A percentile compares a stretch with the other conserved stretches of the same genome.
Evolutionary conservation across 1,140 invertebrate genomes (phyloP).

Genomic region (Trichomalopsis sarcophagae): DNA sequence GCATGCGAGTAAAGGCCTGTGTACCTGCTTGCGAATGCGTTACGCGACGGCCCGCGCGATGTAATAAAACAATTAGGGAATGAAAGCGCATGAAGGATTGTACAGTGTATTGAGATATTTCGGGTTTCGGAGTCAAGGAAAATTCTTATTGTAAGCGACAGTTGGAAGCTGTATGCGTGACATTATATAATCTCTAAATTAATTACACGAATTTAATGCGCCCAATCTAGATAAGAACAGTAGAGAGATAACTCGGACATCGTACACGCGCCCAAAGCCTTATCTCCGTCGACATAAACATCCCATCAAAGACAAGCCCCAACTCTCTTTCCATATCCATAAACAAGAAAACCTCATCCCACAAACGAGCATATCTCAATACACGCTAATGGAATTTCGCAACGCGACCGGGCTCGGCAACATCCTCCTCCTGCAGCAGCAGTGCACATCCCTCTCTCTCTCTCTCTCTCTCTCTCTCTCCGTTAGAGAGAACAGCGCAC

Average conservation of each 20-base stretch:
- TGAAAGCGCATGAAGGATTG: background rate
- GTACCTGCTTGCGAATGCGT: background rate
- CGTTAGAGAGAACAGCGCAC: background rate
- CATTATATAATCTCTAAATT: no score
- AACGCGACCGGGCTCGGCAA: background rate
- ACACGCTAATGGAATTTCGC: background rate
- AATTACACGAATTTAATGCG: no score
- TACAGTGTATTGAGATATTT: no score
- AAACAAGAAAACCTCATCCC: background rate
- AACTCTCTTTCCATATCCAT: background rate
- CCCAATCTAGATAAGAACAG: no score
- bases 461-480: background rate
- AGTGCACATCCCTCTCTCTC: background rate
- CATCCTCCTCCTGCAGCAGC: background rate
- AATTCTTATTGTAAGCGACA: no score
- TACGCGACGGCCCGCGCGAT: background rate
- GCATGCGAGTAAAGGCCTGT: background rate
- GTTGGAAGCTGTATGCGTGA: no score
- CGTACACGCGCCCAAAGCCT: no score
- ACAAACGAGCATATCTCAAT: background rate
- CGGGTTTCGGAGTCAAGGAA: no score
- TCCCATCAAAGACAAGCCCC: background rate
- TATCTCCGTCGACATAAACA: background rate
- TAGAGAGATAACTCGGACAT: no score
- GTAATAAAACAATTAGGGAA: slow-evolving; percentile 1